These are phyloP conservation scores for Tillus elongatus DNA, from an alignment of 2,888 invertebrate species.

Conservation along the genomic window DNA sequence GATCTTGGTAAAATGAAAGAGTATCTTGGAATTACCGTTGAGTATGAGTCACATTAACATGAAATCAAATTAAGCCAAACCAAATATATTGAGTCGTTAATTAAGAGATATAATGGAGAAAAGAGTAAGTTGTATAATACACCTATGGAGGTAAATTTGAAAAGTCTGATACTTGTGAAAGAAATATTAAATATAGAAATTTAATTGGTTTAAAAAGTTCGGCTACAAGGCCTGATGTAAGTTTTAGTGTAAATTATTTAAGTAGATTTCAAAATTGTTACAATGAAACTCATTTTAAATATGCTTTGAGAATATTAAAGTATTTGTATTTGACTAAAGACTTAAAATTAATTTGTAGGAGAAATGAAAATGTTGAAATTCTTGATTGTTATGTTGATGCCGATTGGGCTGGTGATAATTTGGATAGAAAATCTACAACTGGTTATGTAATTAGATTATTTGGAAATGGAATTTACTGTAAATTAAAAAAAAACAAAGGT, in stretches of 20 bases:
- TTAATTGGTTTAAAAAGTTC: constrained; percentile 29
- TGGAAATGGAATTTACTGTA: constrained; percentile 3
- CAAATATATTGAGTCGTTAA: constrained; percentile 4
- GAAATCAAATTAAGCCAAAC: background rate
- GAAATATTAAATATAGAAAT: constrained; percentile 8
- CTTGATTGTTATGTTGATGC: constrained; percentile 24
- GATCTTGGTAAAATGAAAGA: constrained; percentile 21
- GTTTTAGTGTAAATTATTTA: constrained; percentile 32
- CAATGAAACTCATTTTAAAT: constrained; percentile 20
- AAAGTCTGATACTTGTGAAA: constrained; percentile 7
- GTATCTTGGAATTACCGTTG: constrained; percentile 12
- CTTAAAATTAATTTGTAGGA: constrained; percentile 12
- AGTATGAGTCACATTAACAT: constrained; percentile 9
- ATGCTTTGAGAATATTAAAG: constrained; percentile 28
- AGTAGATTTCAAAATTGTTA: constrained; percentile 32
- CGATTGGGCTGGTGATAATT: too few species aligned
- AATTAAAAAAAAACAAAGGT: too few species aligned
- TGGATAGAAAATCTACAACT: too few species aligned
- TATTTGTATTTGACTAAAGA: constrained; percentile 22
- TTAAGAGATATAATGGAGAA: constrained; percentile 5
- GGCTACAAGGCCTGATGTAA: constrained; percentile 30
- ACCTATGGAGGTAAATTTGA: constrained; percentile 6
- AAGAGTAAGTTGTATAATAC: too few species aligned
- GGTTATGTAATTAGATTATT: too few species aligned
- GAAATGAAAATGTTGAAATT: constrained; percentile 10